Percentiles rank a stretch among this genome's conserved stretches.
Evolutionary conservation across 35 echinoderm and acorn worm species (phyloP).

Genomic region (Eucidaris tribuloides): DNA sequence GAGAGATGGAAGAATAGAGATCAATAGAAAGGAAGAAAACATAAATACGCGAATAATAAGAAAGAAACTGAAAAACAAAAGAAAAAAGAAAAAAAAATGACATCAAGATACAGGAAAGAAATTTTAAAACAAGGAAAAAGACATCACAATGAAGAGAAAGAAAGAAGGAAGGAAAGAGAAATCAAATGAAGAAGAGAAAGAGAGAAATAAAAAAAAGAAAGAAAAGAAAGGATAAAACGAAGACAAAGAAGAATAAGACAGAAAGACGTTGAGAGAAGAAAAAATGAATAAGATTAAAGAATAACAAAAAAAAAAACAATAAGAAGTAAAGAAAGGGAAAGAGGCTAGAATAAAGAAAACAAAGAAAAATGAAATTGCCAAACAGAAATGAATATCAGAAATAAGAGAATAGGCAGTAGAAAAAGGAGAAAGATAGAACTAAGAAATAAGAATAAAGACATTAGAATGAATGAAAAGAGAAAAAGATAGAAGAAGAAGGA

Average conservation of each 20-base stretch:
- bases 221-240: not conserved
- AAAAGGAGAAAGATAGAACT: not conserved
- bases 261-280: not conserved
- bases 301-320: not conserved
- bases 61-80: not conserved
- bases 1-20: not conserved
- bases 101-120: not conserved
- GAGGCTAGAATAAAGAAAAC: not conserved
- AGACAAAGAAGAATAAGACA: not conserved
- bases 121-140: not conserved
- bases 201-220: too few relatives aligned
- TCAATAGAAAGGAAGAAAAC: not conserved
- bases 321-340: too few relatives aligned
- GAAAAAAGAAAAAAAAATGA: not conserved
- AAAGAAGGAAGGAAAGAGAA: not conserved
- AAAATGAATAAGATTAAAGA: too few relatives aligned
- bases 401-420: not conserved
- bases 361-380: not conserved
- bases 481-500: not conserved
- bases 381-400: not conserved
- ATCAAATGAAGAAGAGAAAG: too few relatives aligned
- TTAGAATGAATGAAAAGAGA: too few relatives aligned
- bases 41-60: not conserved
- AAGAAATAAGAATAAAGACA: not conserved
- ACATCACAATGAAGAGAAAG: not conserved